phyloP scores from a whole-genome alignment of 2,113 vertebrate species.

The Sorex araneus region DNA sequence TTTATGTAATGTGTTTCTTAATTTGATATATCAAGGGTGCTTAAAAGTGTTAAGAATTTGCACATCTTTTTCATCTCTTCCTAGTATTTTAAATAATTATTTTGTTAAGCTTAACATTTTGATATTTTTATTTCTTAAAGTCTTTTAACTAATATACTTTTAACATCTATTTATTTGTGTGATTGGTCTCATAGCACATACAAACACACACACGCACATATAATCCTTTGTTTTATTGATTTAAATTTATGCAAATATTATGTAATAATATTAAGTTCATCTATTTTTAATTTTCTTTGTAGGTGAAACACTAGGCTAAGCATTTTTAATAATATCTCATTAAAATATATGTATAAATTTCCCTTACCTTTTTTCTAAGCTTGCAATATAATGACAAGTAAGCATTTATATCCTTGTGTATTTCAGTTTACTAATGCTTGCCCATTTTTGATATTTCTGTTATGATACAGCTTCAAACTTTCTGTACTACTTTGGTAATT shows the following conservation, averaged over 20 bases:
- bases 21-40: background rate
- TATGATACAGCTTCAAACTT: background rate
- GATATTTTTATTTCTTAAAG: background rate
- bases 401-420: background rate
- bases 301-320: background rate
- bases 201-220: background rate
- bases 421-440: background rate
- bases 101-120: constrained; percentile 28
- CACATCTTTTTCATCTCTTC: background rate
- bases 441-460: background rate
- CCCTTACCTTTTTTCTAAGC: background rate
- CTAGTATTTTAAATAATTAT: constrained; percentile 1
- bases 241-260: background rate
- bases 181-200: background rate
- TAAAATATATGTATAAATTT: background rate
- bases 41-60: background rate
- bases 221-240: background rate
- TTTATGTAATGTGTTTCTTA: no score
- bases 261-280: background rate
- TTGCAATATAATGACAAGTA: background rate
- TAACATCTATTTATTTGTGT: background rate
- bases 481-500: background rate
- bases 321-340: background rate
- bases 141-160: background rate
- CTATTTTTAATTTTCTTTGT: background rate